Base-by-base conservation (phyloP, 23 tunicate genomes). In the Phallusia fumigata region DNA sequence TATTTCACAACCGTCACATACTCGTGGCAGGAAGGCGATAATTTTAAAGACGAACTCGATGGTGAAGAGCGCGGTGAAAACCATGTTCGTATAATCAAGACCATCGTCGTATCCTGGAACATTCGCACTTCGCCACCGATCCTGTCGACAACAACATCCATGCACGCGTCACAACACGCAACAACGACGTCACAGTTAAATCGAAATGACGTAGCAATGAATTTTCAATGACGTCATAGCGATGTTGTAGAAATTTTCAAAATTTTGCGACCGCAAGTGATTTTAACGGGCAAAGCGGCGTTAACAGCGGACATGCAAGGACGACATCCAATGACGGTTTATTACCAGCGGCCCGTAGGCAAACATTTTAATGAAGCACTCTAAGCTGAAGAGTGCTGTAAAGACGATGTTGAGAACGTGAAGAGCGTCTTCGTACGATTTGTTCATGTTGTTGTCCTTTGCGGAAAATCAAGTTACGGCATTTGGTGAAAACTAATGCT, bases 311-410 rank as follows among this genome's bases (percentile, higher is more conserved):
- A 13, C 69, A 58, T 58, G 69, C 69, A 58, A 58, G 47, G 47
- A 6, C 53, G 64, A 78, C 64, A 44, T 78, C 81, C 30, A 22
- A 53, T 28, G 44, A n/a, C 45, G 74, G 45, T 30, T 49, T 28
- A 28, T 90, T 90, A 90, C 95, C 95, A 93, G 50, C 11, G 93
- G 92, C 76, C 93, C 93, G 65, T 78, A 91, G 0, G 93, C 93
- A 52, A 93, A 93, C 83, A 85, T 88, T 64, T 93, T 93, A 12
- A 93, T 93, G 36, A 93, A 83, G 72, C 97, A 88, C 75, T 93
- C 97, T 28, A 93, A 86, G 31, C 80, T 80, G 93, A 93, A 93
- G 72, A 93, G 89, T 13, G 89, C 69, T 21, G 97, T 93, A 36
- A 93, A 93, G 34, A 93, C 86, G 80, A 93, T 90, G 76, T 93